Evolutionary conservation across 1,140 invertebrate genomes (phyloP).

Genomic region (Drosophila subpulchrella): DNA sequence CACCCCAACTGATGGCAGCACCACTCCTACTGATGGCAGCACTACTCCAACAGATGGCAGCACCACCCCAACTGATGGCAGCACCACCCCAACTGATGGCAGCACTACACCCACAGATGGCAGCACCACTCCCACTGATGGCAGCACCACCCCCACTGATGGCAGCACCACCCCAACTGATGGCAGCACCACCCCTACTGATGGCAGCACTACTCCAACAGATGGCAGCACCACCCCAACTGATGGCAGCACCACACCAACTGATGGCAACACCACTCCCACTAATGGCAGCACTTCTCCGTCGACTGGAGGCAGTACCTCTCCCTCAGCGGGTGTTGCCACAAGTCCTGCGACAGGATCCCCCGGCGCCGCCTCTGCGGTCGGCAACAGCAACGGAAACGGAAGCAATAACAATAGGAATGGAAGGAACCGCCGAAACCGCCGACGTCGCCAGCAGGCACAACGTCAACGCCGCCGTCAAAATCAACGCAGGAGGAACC

Average conservation of each 20-base stretch:
- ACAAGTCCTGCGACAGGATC: constrained; percentile 2
- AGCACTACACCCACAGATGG: background rate
- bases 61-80: background rate
- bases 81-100: background rate
- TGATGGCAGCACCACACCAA: background rate
- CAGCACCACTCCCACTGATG: background rate
- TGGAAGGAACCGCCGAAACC: background rate
- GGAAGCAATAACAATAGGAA: background rate
- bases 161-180: background rate
- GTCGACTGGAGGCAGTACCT: background rate
- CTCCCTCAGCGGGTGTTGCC: background rate
- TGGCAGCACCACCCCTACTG: background rate
- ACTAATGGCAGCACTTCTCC: background rate
- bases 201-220: constrained; percentile 1
- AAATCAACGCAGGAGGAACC: constrained; percentile 26
- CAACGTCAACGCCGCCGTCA: constrained; percentile 22
- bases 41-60: background rate
- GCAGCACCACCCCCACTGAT: constrained; percentile 1
- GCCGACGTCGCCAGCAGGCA: constrained; percentile 1
- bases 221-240: background rate
- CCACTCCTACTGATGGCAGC: background rate
- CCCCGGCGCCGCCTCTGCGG: background rate
- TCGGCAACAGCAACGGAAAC: background rate
- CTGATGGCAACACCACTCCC: background rate
- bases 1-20: background rate